phyloP scores from a whole-genome alignment of 2,113 vertebrate species.

The Regulus satrapa region DNA sequence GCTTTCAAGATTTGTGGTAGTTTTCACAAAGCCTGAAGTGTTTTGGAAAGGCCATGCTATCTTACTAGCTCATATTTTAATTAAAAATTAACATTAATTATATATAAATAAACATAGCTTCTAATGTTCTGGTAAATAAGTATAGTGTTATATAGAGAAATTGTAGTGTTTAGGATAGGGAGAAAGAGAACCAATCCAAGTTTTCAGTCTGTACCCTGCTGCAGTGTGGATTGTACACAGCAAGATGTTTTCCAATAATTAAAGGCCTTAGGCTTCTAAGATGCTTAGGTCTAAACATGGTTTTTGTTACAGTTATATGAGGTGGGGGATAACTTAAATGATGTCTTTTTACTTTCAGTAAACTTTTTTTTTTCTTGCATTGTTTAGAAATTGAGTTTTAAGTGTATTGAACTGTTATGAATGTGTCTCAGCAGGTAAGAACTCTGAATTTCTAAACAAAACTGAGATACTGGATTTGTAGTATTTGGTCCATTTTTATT shows the following conservation, averaged over 20 bases:
- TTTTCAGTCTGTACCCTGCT: neutral
- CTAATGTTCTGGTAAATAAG: neutral
- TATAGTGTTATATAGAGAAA: neutral
- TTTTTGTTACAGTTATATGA: neutral
- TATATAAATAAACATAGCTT: neutral
- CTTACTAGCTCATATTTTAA: neutral
- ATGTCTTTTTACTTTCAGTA: neutral
- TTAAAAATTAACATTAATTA: neutral
- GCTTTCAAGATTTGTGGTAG: neutral
- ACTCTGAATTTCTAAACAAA: neutral
- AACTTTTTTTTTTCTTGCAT: neutral
- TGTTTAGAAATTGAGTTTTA: neutral
- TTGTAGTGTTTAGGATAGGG: neutral
- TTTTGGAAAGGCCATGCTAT: neutral
- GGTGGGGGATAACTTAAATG: neutral
- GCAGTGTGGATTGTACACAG: neutral
- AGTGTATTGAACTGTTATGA: neutral
- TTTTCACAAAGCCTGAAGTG: neutral
- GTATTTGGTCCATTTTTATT: neutral
- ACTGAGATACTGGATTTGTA: neutral
- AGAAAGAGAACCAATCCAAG: neutral
- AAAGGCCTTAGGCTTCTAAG: neutral
- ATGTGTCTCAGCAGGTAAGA: neutral
- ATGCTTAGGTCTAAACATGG: neutral
- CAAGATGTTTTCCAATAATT: neutral